Base-by-base conservation (phyloP, 2,888 invertebrate species). In the Julus scandinavius region DNA sequence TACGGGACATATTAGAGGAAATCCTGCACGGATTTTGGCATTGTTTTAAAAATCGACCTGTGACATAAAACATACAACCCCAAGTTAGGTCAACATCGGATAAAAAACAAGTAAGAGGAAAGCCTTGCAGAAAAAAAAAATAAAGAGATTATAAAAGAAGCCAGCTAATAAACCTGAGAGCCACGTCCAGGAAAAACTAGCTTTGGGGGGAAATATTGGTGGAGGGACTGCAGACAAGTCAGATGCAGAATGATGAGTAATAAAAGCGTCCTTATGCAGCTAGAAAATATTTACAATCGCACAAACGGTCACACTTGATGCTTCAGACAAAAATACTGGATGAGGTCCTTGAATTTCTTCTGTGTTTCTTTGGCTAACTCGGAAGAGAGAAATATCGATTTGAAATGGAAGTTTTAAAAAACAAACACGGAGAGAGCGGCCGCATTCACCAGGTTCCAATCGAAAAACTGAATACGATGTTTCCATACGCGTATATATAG, bases 311-410 rank as follows among this genome's bases (percentile, higher is more conserved):
- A 20, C 72, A 9, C 20, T 20, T 29, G 29, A 20, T 7, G 72
- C 72, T 72, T 72, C 80, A 29, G 80, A 3, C 38, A 3, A 29
- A 40, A 80, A 80, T 80, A 80, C 80, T 40, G 80, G 80, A 80
- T 13, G 2, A 40, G 80, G 13, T 80, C 38, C 80, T 80, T 20
- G 29, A 72, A 72, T 11, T 5, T 5, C 29, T 11, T 29, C 20
- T 29, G 38, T 11, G 80, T 40, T 80, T 80, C 80, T 80, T 80
- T 80, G 80, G 80, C 80, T 38, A 38, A 40, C 80, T 80, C 80
- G 80, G 80, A 80, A 80, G 80, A 80, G 80, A 80, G 80, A 80
- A 80, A 80, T 80, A 40, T 80, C 80, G 38, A 80, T 4, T 80
- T 15, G 80, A 80, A 80, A 40, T 80, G 80, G 80, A 80, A 80